These are phyloP conservation scores for Channa striata DNA, from an alignment of 2,797 vertebrate species.

Conservation along the genomic window DNA sequence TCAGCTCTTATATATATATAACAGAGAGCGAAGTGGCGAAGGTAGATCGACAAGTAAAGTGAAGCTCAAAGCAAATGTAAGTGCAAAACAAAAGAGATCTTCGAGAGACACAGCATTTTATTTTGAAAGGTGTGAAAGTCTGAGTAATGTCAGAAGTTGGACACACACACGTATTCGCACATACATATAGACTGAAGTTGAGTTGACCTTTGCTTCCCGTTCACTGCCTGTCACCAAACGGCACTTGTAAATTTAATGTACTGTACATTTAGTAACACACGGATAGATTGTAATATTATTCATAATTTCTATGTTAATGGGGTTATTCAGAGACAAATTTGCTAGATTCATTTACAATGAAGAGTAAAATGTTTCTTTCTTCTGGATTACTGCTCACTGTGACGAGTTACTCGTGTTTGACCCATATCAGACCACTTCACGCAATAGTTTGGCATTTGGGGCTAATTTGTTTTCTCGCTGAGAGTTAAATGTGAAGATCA, in stretches of 20 bases:
- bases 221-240: conserved; percentile 49
- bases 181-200: conserved; percentile 43
- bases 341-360: conserved; percentile 24
- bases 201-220: conserved; percentile 42
- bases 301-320: conserved; percentile 48
- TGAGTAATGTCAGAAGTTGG: conserved; percentile 53
- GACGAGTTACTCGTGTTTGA: conserved; percentile 18
- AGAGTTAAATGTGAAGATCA: background rate
- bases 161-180: conserved; percentile 15
- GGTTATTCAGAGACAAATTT: conserved; percentile 40
- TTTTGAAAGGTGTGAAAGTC: conserved; percentile 50
- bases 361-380: conserved; percentile 31
- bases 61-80: conserved; percentile 55
- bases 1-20: conserved; percentile 39
- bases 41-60: conserved; percentile 63
- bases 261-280: conserved; percentile 49
- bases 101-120: conserved; percentile 21
- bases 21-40: conserved; percentile 15
- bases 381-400: conserved; percentile 12
- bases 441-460: conserved; percentile 10
- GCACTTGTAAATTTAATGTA: conserved; percentile 48
- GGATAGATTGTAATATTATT: conserved; percentile 54
- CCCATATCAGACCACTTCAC: conserved; percentile 8
- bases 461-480: background rate
- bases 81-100: conserved; percentile 42